Conservation (phyloP, 2,888 invertebrate species). For the Timema podura region DNA sequence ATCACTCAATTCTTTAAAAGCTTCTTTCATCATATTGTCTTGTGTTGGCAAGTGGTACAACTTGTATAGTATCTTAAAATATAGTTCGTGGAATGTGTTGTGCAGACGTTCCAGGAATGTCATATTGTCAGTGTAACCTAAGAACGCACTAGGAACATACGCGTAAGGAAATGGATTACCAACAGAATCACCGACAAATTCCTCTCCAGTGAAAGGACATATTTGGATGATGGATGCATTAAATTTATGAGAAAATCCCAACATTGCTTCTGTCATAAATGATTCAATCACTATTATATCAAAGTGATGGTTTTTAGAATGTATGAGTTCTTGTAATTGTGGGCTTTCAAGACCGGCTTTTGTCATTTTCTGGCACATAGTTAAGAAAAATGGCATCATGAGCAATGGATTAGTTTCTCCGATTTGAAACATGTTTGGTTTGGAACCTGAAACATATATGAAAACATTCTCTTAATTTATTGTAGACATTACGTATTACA, state of each 20-base stretch:
- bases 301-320: slow-evolving; percentile 23
- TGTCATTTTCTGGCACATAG: no score
- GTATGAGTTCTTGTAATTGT: slow-evolving; percentile 15
- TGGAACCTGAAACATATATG: no score
- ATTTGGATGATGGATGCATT: slow-evolving; percentile 39
- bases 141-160: slow-evolving; percentile 49
- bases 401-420: no score
- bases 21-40: slow-evolving; percentile 17
- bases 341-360: not conserved
- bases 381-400: no score
- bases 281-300: slow-evolving; percentile 22
- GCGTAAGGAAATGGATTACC: slow-evolving; percentile 49
- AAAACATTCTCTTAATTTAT: no score
- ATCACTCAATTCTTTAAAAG: not conserved
- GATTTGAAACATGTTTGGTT: no score
- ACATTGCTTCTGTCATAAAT: slow-evolving; percentile 21
- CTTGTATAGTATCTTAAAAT: not conserved
- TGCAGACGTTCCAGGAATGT: slow-evolving; percentile 44
- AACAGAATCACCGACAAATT: slow-evolving; percentile 48
- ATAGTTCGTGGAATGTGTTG: slow-evolving; percentile 44
- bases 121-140: slow-evolving; percentile 49
- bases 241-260: slow-evolving; percentile 23
- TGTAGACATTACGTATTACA: no score
- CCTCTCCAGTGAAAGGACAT: slow-evolving; percentile 46
- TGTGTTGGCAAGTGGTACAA: slow-evolving; percentile 13